Base-by-base conservation (phyloP, 2,888 invertebrate species). In the Dynastes tityus region DNA sequence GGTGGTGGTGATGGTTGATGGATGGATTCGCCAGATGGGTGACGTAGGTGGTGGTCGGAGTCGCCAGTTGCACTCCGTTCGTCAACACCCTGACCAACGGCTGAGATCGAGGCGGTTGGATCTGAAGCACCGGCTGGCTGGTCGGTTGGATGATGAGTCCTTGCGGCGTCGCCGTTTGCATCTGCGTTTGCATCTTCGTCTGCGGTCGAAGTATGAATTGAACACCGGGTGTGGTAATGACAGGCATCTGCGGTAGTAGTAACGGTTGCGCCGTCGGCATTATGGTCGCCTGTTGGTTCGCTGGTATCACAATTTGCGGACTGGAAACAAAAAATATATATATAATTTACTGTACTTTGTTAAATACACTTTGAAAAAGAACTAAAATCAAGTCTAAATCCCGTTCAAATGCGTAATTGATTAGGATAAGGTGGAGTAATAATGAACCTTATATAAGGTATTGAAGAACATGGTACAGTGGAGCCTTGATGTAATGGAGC, bases 171-270 rank as follows among this genome's bases (percentile, higher is more conserved):
- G 88, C 83, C n/a, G 90, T 77, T 78, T 81, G 82, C 45, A 83
- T 80, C 64, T 82, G 89, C 6, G 89, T 87, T 29, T 88, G 89
- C 78, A 90, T 82, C 85, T 91, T 91, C 6, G 90, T 83, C 78
- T 93, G 93, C 78, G 94, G 93, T 83, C 94, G 90, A 82, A 94
- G 89, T 82, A 94, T 94, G 81, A 94, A 91, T 86, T 94, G 94
- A 77, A 94, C 93, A 67, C 93, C 93, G 74, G 53, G 83, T 83
- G 93, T 93, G 71, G 93, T 83, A 70, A 88, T 79, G 84, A 87
- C 85, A 5, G 88, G 88, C 88, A 89, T 89, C 81, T 89, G 89
- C 81, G 89, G 89, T 49, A 88, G 82, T 5, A 89, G 85, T 45
- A 89, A 82, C 6, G 88, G 88, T 78, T 89, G 89, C 0, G 87